These are phyloP conservation scores for Lithosia quadra DNA, from an alignment of 2,888 invertebrate species.

Conservation along the genomic window DNA sequence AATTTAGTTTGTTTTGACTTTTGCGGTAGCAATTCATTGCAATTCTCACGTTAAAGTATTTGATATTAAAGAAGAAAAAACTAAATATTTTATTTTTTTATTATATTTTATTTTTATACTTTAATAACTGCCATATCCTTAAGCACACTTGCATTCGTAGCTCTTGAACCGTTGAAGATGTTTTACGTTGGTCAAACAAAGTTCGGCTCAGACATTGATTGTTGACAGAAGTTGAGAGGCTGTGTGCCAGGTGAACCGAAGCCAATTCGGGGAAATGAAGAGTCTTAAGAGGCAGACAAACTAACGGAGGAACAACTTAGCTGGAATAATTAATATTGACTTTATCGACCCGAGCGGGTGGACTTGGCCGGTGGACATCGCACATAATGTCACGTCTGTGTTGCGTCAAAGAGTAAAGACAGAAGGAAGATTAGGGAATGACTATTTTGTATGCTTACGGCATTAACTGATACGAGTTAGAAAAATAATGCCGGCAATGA, in stretches of 20 bases:
- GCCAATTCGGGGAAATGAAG: constrained; percentile 46
- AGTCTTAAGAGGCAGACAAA: constrained; percentile 45
- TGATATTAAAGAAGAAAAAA: too few relatives aligned
- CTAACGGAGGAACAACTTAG: constrained; percentile 39
- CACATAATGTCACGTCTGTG: neutral
- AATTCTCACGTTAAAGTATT: neutral
- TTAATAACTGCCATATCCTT: constrained; percentile 32
- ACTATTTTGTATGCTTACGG: neutral
- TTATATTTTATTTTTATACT: too few relatives aligned
- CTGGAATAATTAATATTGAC: constrained; percentile 27
- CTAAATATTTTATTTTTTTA: neutral
- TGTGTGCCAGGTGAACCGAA: constrained; percentile 49
- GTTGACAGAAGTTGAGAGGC: constrained; percentile 57
- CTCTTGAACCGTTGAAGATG: constrained; percentile 40
- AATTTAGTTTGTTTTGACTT: neutral
- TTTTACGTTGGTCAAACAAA: constrained; percentile 55
- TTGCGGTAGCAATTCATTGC: neutral
- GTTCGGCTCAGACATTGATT: constrained; percentile 50
- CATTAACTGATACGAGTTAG: neutral
- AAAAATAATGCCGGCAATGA: neutral
- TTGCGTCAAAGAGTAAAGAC: neutral
- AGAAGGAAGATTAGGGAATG: neutral
- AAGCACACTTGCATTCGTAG: constrained; percentile 24
- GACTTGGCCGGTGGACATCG: constrained; percentile 2
- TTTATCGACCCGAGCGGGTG: constrained; percentile 14